Evolutionary conservation across 2,113 vertebrate genomes (phyloP), one percentile per base, ranked within the genome.

Genomic region (Mixornis gularis): DNA sequence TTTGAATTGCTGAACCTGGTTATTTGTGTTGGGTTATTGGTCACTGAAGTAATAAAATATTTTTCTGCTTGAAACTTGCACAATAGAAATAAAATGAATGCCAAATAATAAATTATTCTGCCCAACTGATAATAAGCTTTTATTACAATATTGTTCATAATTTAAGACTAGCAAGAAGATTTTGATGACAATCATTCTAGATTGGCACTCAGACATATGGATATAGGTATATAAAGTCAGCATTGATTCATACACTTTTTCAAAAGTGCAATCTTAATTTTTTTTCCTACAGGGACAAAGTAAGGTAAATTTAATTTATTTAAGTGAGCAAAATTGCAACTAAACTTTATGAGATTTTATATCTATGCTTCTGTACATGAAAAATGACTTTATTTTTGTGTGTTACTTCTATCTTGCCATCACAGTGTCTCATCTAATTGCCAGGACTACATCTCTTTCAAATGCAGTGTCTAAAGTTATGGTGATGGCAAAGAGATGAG

Each of bases 241-340:
- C 1, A 46, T 12, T 55, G 9, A 41, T 9, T 32, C 0, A 0
- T 56, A 1, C 1, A 55, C 25, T 62, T 80, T 68, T 74, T 40
- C 11, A 58, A 32, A 83, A 56, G 5, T 49, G 2, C 9, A 34
- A 30, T 72, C 16, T 55, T 66, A 10, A 4, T 9, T 11, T 58
- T 52, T 30, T 72, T 85, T 58, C 12, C 24, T 16, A 15, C 30
- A 27, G 25, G 9, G 44, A 30, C 3, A 58, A 63, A 7, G 4
- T 46, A 41, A 14, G 5, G 5, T n/a, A 78, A 8, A 10, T 44
- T 71, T 44, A 58, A 46, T 63, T 78, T 76, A 64, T 51, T 63
- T 59, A 62, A 24, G 13, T 59, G 30, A 43, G 16, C 1, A 68
- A 88, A 71, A 79, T 70, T 85, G 12, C 22, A 15, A 62, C 17